A percentile compares a stretch with the other conserved stretches of the same genome.
These are phyloP conservation scores for Pluvianellus socialis DNA, from an alignment of 2,113 vertebrate genomes.

Conservation along the genomic window DNA sequence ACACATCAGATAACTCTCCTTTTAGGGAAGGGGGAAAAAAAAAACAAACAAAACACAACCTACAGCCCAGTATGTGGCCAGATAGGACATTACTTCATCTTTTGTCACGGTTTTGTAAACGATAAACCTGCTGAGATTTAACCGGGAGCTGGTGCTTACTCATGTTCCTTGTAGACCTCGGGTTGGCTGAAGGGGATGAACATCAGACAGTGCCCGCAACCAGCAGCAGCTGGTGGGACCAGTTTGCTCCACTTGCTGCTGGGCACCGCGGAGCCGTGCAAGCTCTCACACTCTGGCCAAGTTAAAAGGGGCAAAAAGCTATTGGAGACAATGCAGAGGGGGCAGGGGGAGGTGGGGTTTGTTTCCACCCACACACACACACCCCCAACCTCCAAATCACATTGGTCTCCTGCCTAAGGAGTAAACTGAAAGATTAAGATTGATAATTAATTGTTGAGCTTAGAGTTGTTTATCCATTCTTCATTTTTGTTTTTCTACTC, in stretches of 20 bases:
- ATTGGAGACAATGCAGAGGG: not conserved
- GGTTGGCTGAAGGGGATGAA: not conserved
- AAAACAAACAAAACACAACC: too few species aligned
- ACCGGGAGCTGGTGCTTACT: not conserved
- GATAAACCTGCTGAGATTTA: not conserved
- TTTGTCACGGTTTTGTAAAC: not conserved
- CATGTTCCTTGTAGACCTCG: not conserved
- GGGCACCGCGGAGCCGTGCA: not conserved
- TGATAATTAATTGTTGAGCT: not conserved
- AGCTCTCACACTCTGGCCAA: rapidly evolving
- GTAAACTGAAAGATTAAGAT: not conserved
- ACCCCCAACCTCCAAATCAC: not conserved
- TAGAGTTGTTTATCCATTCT: not conserved
- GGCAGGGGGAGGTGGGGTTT: not conserved
- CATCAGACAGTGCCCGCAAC: not conserved
- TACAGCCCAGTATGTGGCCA: not conserved
- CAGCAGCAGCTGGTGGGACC: not conserved
- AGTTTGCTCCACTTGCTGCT: not conserved
- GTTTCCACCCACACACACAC: not conserved
- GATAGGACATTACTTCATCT: not conserved
- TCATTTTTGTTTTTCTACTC: not conserved
- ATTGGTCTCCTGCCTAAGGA: not conserved
- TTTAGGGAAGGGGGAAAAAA: not conserved
- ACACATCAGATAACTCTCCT: not conserved
- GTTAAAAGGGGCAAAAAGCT: not conserved